Evolutionary conservation across 2,888 invertebrate genomes (phyloP).

Genomic region (Agrotis segetum): DNA sequence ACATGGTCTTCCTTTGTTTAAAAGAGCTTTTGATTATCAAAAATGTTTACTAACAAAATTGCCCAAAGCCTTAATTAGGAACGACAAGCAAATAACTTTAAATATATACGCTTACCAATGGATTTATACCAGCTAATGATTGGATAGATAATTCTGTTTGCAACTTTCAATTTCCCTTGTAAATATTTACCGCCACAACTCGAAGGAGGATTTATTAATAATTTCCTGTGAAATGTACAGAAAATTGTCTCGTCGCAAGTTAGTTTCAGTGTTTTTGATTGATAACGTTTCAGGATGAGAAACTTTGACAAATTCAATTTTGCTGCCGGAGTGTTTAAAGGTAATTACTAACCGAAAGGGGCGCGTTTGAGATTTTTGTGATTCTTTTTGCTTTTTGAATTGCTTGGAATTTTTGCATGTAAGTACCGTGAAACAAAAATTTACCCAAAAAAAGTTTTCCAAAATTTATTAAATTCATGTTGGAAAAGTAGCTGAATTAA

Average conservation of each 20-base stretch:
- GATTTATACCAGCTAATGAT: conserved; percentile 14
- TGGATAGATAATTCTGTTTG: conserved; percentile 35
- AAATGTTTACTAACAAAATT: not conserved
- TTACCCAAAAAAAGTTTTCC: too few relatives aligned
- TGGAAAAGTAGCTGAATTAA: too few relatives aligned
- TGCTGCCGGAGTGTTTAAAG: conserved; percentile 48
- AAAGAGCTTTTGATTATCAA: not conserved
- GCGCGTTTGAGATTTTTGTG: conserved; percentile 16
- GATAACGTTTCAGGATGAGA: conserved; percentile 55
- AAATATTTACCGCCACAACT: conserved; percentile 48
- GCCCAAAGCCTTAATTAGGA: not conserved
- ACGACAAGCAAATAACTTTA: not conserved
- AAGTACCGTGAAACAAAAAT: not conserved
- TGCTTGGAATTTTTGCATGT: not conserved
- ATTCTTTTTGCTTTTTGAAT: not conserved
- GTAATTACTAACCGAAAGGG: conserved; percentile 32
- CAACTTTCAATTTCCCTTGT: conserved; percentile 43
- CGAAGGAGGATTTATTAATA: conserved; percentile 46
- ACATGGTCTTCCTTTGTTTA: not conserved
- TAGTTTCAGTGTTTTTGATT: conserved; percentile 63
- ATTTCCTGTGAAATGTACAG: conserved; percentile 50
- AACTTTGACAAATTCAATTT: conserved; percentile 64
- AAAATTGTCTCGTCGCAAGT: conserved; percentile 59
- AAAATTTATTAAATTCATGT: too few relatives aligned
- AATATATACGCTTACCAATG: not conserved